These are phyloP conservation scores for Apamea crenata DNA, from an alignment of 2,888 invertebrate genomes.

Conservation along the genomic window DNA sequence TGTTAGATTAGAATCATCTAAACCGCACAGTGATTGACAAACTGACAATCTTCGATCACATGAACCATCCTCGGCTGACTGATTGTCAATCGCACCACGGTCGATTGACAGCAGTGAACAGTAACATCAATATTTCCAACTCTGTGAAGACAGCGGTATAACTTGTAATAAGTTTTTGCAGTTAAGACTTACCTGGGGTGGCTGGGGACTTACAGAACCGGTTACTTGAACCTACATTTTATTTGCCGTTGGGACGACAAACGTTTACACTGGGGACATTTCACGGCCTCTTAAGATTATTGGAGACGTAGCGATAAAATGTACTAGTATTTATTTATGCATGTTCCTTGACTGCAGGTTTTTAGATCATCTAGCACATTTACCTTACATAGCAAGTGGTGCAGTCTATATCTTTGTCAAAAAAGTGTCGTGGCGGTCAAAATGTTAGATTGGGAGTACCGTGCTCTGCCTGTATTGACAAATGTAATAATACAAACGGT, in stretches of 20 bases:
- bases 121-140: slow-evolving; percentile 20
- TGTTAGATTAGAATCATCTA: background rate
- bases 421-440: too few relatives aligned
- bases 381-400: too few relatives aligned
- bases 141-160: background rate
- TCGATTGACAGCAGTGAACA: slow-evolving; percentile 17
- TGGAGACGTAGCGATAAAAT: background rate
- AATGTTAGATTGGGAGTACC: too few relatives aligned
- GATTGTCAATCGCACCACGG: slow-evolving; percentile 18
- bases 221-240: slow-evolving; percentile 59
- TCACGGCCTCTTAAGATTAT: slow-evolving; percentile 30
- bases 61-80: slow-evolving; percentile 3
- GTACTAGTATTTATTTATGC: slow-evolving; percentile 13
- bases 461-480: too few relatives aligned
- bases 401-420: background rate
- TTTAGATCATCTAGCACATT: background rate
- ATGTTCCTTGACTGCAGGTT: background rate
- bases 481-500: too few relatives aligned
- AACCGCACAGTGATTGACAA: slow-evolving; percentile 6
- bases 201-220: slow-evolving; percentile 28
- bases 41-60: background rate
- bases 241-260: slow-evolving; percentile 49
- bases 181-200: slow-evolving; percentile 24
- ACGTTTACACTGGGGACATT: slow-evolving; percentile 33
- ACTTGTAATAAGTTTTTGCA: slow-evolving; percentile 44